These are phyloP conservation scores for Tortricodes alternella DNA, from an alignment of 2,888 invertebrate genomes.

Conservation along the genomic window DNA sequence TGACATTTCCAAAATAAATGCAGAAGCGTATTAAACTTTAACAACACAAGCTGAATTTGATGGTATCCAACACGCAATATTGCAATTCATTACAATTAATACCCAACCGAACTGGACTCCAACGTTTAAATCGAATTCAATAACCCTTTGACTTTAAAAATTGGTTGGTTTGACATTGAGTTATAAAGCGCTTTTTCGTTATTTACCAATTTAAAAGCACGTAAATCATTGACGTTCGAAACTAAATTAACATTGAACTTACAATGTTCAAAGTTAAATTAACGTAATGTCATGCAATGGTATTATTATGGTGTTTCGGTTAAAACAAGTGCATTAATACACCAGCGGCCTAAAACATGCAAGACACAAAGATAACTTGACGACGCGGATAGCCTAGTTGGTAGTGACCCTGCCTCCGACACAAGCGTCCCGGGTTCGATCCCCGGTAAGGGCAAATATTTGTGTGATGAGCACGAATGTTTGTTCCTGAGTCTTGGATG, in stretches of 20 bases:
- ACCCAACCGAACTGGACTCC: background rate
- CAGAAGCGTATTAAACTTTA: slow-evolving; percentile 16
- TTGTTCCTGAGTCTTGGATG: no score
- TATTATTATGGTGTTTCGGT: background rate
- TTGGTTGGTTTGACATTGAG: slow-evolving; percentile 17
- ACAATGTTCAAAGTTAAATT: slow-evolving; percentile 2
- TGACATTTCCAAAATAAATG: slow-evolving; percentile 10
- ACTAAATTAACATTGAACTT: slow-evolving; percentile 8
- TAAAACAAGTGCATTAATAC: no score
- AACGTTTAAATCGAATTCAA: slow-evolving; percentile 28
- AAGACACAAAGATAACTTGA: no score
- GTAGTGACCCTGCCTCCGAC: no score
- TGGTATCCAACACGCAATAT: slow-evolving; percentile 21
- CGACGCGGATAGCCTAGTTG: no score
- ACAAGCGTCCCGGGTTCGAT: no score
- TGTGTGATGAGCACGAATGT: no score
- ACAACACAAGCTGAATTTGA: slow-evolving; percentile 6
- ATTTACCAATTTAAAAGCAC: slow-evolving; percentile 15
- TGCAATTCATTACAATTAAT: slow-evolving; percentile 30
- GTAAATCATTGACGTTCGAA: slow-evolving; percentile 16
- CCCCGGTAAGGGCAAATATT: no score
- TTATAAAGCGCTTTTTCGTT: slow-evolving; percentile 14
- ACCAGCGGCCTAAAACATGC: no score
- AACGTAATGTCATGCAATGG: background rate
- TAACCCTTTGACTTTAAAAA: slow-evolving; percentile 28